Evolutionary conservation across 1,140 invertebrate species (phyloP).

Genomic region (Drosophila aff.): DNA sequence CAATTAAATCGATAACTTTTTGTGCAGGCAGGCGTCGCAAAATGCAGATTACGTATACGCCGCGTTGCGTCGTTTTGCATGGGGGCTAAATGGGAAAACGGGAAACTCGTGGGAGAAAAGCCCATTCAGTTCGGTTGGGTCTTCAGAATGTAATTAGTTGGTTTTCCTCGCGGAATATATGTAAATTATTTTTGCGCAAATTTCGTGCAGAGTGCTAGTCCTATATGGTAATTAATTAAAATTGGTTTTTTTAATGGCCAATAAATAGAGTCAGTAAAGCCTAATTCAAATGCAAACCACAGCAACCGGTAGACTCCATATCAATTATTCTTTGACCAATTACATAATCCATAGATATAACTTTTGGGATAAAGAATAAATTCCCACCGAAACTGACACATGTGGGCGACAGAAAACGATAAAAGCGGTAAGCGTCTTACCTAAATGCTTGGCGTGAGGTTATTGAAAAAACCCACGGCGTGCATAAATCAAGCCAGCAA

Average conservation of each 20-base stretch:
- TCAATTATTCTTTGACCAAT: constrained; percentile 33
- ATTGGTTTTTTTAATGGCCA: constrained; percentile 28
- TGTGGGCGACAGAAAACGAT: constrained; percentile 31
- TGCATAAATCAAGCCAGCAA: constrained; percentile 71
- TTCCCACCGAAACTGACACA: constrained; percentile 33
- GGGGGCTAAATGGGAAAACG: constrained; percentile 9
- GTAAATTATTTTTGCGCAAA: constrained; percentile 41
- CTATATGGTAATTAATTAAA: constrained; percentile 42
- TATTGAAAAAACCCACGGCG: constrained; percentile 52
- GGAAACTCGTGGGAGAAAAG: not conserved
- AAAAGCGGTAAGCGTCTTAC: constrained; percentile 43
- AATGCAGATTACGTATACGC: constrained; percentile 60
- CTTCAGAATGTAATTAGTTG: constrained; percentile 49
- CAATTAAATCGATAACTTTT: constrained; percentile 62
- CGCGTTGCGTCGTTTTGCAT: constrained; percentile 38
- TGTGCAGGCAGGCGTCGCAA: constrained; percentile 43
- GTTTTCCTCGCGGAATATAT: constrained; percentile 20
- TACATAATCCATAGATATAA: constrained; percentile 26
- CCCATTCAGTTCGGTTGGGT: constrained; percentile 26
- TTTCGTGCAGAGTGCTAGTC: constrained; percentile 13
- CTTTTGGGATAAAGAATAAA: constrained; percentile 25
- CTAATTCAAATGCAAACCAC: constrained; percentile 1
- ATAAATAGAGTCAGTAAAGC: constrained; percentile 2
- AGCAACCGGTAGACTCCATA: not conserved
- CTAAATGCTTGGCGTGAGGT: constrained; percentile 26